Base-by-base conservation (phyloP, 2,888 invertebrate species). In the Atrina japonica region DNA sequence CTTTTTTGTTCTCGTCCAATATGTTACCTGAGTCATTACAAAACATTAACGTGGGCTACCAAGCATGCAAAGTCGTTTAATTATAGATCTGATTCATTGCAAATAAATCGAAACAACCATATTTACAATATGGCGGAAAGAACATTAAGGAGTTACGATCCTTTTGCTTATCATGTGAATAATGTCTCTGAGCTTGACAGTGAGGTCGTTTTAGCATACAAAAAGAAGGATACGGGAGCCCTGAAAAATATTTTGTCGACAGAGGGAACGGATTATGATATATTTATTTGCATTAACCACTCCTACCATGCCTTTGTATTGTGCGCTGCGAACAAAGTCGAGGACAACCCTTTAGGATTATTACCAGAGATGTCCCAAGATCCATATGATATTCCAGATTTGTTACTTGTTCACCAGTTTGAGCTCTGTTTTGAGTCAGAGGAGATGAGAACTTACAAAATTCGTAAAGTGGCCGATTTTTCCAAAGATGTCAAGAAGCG, bases 211-310 rank as follows among this genome's bases (percentile, higher is more conserved):
- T 53, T 25, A 30, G 74, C 76, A n/a, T 63, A 55, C 52, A 63
- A 40, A 45, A 65, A 27, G 9, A 61, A 70, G 30, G 67, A 77
- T 43, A 53, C 29, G 3, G 29, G 7, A 11, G 40, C 43, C 2
- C 69, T 70, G 5, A 43, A 25, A 2, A 16, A 25, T 23, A 23
- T 76, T 23, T 50, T 60, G 6, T 41, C 43, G 11, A 68, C 56
- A 0, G 43, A 60, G 5, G 66, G 64, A 41, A 41, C 35, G 1
- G 63, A 67, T 41, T 72, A 60, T 25, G 64, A 77, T 52, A 60
- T 77, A 0, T 77, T 67, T 47, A 75, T 77, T 2, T 77, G 77
- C 47, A 60, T 77, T 6, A 77, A 75, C 66, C 70, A 67, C n/a
- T 45, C 41, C 5, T 75, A 61, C 66, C 77, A 77, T 53, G 77